Conservation (phyloP, 2,888 invertebrate genomes). For the Abrostola triplasia region DNA sequence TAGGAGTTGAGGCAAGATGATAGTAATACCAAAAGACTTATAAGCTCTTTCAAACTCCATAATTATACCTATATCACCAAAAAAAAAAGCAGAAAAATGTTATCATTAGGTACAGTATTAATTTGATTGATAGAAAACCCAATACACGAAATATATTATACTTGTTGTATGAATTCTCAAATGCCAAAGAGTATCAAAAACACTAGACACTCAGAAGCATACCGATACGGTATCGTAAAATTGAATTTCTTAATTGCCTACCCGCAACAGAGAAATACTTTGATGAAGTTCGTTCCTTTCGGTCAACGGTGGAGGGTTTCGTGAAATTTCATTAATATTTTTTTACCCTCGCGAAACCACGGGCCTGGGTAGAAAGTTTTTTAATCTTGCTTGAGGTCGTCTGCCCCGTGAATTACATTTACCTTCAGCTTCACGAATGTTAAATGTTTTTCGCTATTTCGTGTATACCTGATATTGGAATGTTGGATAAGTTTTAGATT, state of each 20-base stretch:
- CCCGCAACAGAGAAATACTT: slow-evolving; percentile 78
- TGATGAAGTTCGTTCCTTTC: slow-evolving; percentile 74
- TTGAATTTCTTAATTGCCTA: slow-evolving; percentile 82
- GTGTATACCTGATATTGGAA: slow-evolving; percentile 43
- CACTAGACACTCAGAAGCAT: slow-evolving; percentile 30
- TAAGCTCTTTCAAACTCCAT: too few species aligned
- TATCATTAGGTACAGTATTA: too few species aligned
- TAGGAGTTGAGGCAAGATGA: slow-evolving; percentile 20
- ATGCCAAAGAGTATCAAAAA: slow-evolving; percentile 36
- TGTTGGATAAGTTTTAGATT: slow-evolving; percentile 28
- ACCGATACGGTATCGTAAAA: slow-evolving; percentile 61
- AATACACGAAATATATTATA: slow-evolving; percentile 33
- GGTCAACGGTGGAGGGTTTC: slow-evolving; percentile 75
- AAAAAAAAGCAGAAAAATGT: too few species aligned
- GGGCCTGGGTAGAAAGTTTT: slow-evolving; percentile 76
- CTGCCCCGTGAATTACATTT: slow-evolving; percentile 73
- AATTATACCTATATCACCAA: too few species aligned
- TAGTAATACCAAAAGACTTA: too few species aligned
- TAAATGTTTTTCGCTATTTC: slow-evolving; percentile 66
- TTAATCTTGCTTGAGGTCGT: slow-evolving; percentile 78
- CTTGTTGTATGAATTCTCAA: slow-evolving; percentile 40
- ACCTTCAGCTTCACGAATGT: slow-evolving; percentile 62
- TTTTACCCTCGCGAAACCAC: slow-evolving; percentile 64
- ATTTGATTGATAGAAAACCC: too few species aligned
- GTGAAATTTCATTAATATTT: slow-evolving; percentile 82